Evolutionary conservation across 2,888 invertebrate species (phyloP), one percentile per base, ranked within the genome.

Genomic region (Dasypogon diadema): DNA sequence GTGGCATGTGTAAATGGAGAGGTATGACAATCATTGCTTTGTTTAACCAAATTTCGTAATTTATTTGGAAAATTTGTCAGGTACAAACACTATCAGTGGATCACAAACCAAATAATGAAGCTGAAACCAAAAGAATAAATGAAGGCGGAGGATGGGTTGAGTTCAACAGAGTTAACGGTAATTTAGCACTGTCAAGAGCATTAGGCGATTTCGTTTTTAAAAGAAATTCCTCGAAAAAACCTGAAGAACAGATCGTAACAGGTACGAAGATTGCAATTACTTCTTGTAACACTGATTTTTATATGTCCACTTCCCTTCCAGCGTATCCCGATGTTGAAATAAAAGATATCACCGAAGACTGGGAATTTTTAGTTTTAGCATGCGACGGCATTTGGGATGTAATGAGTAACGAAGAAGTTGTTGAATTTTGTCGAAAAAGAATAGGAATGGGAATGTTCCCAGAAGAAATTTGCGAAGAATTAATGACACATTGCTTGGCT

Each of bases 311-410:
- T 12, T 42, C n/a, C n/a, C 8, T 85, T 87, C 0, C 85, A 97
- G 99, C 98, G 0, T 94, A 91, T 83, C 99, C 99, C 0, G 99
- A 99, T 83, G 93, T 99, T 2, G 92, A 93, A 85, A 91, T 91
- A 56, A 90, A 92, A 79, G 90, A 92, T 76, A 87, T 99, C 79
- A 93, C 90, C 51, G 89, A 92, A n/a, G 95, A 97, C 78, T 96
- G 96, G 92, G 98, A 99, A 87, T 99, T 99, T 84, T 89, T 99
- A 74, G 91, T 99, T 42, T 88, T 99, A 81, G 99, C 99, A 0
- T 99, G 99, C 85, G 99, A 99, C 85, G 99, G 99, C 24, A 99
- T 99, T 80, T 99, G 99, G 99, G 99, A 99, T 86, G 99, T 99
- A 22, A 89, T 99, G 89, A 94, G 92, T 63, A 98, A 96, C 85